These are phyloP conservation scores for Rhagoletis pomonella DNA, from an alignment of 1,140 invertebrate genomes.

Conservation along the genomic window DNA sequence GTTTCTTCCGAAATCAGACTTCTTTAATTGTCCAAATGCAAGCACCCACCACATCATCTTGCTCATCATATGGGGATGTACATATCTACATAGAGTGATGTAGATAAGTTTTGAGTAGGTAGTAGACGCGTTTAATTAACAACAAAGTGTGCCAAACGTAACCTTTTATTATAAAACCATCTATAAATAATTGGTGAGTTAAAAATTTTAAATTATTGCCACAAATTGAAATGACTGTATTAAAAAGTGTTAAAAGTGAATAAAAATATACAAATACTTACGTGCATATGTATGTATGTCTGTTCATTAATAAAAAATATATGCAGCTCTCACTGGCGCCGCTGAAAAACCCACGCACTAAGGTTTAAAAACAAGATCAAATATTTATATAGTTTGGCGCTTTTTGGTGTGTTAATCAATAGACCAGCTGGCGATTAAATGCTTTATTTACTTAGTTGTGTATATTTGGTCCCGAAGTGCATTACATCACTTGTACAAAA, in stretches of 20 bases:
- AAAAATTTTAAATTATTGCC: background rate
- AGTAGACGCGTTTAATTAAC: conserved; percentile 15
- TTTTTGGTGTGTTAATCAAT: conserved; percentile 28
- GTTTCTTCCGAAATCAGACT: too few species aligned
- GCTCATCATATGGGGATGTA: background rate
- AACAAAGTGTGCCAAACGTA: conserved; percentile 38
- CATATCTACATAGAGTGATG: background rate
- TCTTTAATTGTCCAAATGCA: background rate
- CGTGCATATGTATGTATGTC: background rate
- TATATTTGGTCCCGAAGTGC: conserved; percentile 1
- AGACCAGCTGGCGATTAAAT: conserved; percentile 10
- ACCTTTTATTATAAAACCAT: background rate
- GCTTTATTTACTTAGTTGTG: conserved; percentile 16
- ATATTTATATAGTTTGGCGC: background rate
- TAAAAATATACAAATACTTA: background rate
- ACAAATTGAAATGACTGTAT: background rate
- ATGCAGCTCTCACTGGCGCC: conserved; percentile 18
- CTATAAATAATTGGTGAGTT: background rate
- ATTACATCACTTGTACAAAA: conserved; percentile 32
- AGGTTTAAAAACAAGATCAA: background rate
- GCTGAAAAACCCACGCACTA: conserved; percentile 18
- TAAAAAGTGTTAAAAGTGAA: conserved; percentile 18
- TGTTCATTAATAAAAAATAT: conserved; percentile 14
- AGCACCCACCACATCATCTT: background rate
- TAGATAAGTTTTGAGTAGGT: background rate